phyloP scores from a whole-genome alignment of 1,140 invertebrate species.

The Halyomorpha halys region DNA sequence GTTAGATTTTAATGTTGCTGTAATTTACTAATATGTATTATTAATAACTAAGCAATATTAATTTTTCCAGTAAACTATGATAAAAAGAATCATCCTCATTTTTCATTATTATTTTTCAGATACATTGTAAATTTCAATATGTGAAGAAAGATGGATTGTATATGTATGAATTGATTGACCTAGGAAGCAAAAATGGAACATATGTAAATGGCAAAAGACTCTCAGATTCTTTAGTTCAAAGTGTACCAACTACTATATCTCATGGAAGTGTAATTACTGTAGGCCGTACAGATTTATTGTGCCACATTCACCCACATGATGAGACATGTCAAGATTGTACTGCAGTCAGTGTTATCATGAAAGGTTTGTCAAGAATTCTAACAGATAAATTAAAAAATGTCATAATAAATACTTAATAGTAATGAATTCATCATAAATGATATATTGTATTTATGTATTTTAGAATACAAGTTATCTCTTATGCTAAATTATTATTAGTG shows the following conservation, averaged over 20 bases:
- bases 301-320: conserved; percentile 75
- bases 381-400: too few species aligned
- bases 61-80: too few species aligned
- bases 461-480: too few species aligned
- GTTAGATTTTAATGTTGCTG: too few species aligned
- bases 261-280: conserved; percentile 57
- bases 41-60: too few species aligned
- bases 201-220: conserved; percentile 67
- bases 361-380: not conserved
- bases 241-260: conserved; percentile 46
- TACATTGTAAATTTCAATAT: conserved; percentile 34
- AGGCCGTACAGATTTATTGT: conserved; percentile 62
- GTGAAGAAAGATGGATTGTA: conserved; percentile 48
- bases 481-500: too few species aligned
- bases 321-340: conserved; percentile 85
- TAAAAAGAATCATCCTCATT: too few species aligned
- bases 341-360: conserved; percentile 52
- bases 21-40: too few species aligned
- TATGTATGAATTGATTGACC: conserved; percentile 61
- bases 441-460: too few species aligned
- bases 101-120: not conserved
- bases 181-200: conserved; percentile 81
- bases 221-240: conserved; percentile 57
- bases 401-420: too few species aligned
- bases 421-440: too few species aligned